These are phyloP conservation scores for Atta cephalotes DNA, from an alignment of 1,140 invertebrate species.

Conservation along the genomic window DNA sequence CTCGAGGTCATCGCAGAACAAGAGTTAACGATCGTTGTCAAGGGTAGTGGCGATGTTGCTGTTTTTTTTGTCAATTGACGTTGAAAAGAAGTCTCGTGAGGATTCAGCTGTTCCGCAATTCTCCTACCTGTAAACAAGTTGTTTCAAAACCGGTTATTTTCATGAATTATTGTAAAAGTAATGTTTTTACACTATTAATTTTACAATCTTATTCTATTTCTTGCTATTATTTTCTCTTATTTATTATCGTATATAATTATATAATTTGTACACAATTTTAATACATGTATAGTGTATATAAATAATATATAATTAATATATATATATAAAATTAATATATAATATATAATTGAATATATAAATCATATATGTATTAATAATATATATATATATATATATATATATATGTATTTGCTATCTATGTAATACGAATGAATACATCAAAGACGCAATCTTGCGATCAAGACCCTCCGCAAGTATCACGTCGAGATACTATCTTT, in stretches of 20 bases:
- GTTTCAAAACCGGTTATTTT: slow-evolving; percentile 23
- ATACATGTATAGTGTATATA: background rate
- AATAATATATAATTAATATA: background rate
- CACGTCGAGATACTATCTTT: slow-evolving; percentile 53
- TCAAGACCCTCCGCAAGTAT: slow-evolving; percentile 53
- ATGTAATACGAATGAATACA: slow-evolving; percentile 19
- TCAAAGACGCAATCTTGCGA: slow-evolving; percentile 48
- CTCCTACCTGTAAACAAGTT: slow-evolving; percentile 16
- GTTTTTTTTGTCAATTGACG: slow-evolving; percentile 55
- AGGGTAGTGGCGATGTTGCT: slow-evolving; percentile 36
- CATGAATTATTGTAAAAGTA: background rate
- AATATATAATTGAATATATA: background rate
- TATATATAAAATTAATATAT: no score
- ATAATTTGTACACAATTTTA: background rate
- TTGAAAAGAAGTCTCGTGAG: slow-evolving; percentile 39
- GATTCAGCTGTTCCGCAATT: background rate
- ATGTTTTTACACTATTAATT: background rate
- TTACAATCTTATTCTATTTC: background rate
- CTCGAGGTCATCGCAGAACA: slow-evolving; percentile 80
- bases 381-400: no score
- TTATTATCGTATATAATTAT: background rate
- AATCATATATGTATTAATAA: background rate
- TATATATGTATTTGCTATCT: background rate
- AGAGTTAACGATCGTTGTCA: slow-evolving; percentile 79
- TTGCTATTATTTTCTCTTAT: no score